These are phyloP conservation scores for Trigoniulus corallinus DNA, from an alignment of 1,140 invertebrate genomes.

Conservation along the genomic window DNA sequence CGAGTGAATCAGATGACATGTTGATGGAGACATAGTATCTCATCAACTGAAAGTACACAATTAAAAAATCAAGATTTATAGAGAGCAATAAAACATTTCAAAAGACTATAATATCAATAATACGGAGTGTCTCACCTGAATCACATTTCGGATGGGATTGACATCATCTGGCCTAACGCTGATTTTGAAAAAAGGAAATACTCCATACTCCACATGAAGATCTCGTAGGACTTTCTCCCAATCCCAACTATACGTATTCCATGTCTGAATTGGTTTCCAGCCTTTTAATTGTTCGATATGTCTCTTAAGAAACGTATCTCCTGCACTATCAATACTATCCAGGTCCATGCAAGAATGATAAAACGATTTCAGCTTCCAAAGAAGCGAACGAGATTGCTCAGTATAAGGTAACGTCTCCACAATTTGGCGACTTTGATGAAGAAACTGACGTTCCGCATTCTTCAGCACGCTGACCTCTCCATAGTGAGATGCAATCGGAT, in stretches of 20 bases:
- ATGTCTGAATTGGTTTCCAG: not conserved
- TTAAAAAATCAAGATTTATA: too few species aligned
- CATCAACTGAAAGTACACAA: too few species aligned
- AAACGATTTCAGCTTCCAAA: constrained; percentile 7
- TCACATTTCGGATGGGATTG: not conserved
- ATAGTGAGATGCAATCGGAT: not conserved
- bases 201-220: constrained; percentile 4
- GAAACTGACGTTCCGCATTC: not conserved
- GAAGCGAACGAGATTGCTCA: not conserved
- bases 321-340: not conserved
- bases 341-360: constrained; percentile 7
- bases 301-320: not conserved
- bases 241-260: not conserved
- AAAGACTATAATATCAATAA: too few species aligned
- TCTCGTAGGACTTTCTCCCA: not conserved
- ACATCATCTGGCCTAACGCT: not conserved
- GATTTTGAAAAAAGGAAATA: constrained; percentile 2
- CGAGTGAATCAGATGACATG: too few species aligned
- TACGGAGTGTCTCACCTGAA: too few species aligned
- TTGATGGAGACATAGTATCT: too few species aligned
- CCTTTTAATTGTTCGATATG: constrained; percentile 1
- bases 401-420: not conserved
- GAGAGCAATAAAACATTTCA: too few species aligned
- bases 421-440: not conserved
- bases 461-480: not conserved